Percentiles rank a stretch among this genome's conserved stretches.
phyloP scores from a whole-genome alignment of 2,113 vertebrate genomes.

The Megaceryle torquata region DNA sequence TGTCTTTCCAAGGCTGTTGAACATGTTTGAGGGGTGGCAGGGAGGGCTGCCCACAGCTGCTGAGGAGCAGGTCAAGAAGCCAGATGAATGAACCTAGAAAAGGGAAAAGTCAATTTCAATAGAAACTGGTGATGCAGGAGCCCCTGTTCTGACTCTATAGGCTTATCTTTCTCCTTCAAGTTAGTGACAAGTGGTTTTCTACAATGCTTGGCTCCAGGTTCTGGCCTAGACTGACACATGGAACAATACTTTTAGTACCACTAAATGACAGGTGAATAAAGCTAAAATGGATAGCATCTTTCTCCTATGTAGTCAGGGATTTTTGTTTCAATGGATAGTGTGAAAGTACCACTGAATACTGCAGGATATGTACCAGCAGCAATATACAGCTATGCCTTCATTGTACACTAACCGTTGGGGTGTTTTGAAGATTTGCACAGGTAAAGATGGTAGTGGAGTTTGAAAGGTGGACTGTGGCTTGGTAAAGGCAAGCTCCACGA shows the following conservation, averaged over 20 bases:
- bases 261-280: fast-evolving
- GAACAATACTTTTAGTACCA: background rate
- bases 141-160: fast-evolving
- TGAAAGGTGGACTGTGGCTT: background rate
- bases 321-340: background rate
- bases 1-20: background rate
- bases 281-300: background rate
- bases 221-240: background rate
- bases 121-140: background rate
- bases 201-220: background rate
- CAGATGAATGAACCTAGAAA: background rate
- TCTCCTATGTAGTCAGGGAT: background rate
- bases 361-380: background rate
- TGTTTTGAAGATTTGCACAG: background rate
- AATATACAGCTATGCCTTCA: background rate
- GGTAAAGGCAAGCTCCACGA: background rate
- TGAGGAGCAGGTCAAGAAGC: background rate
- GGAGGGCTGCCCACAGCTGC: background rate
- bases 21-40: background rate
- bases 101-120: background rate
- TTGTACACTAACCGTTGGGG: background rate
- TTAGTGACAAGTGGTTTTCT: background rate
- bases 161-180: background rate
- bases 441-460: background rate
- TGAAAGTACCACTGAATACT: background rate